These are phyloP conservation scores for Seira sanloemensis DNA, from an alignment of 2,888 invertebrate genomes.

Conservation along the genomic window DNA sequence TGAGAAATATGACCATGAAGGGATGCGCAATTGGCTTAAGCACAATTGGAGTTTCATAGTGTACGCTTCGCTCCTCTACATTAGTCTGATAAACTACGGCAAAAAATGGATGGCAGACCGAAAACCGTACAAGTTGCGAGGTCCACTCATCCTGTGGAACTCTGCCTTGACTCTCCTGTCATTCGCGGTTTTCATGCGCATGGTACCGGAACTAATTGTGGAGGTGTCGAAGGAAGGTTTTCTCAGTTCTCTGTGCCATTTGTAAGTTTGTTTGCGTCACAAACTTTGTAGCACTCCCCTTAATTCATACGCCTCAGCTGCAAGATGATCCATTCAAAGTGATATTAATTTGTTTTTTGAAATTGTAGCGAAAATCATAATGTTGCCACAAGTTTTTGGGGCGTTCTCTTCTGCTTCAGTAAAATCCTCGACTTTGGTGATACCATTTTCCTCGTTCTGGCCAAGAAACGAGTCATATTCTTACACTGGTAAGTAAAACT, in stretches of 20 bases:
- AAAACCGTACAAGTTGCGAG: constrained; percentile 91
- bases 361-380: constrained; percentile 47
- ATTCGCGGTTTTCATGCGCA: constrained; percentile 33
- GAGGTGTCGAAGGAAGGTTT: constrained; percentile 20
- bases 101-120: constrained; percentile 95
- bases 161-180: constrained; percentile 83
- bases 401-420: constrained; percentile 96
- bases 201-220: constrained; percentile 56
- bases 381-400: constrained; percentile 75
- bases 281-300: neutral
- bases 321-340: neutral
- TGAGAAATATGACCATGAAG: constrained; percentile 58
- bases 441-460: constrained; percentile 93
- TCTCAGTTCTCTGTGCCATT: neutral
- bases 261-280: neutral
- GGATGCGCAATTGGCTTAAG: constrained; percentile 50
- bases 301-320: too few relatives aligned
- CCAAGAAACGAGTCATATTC: constrained; percentile 95
- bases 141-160: constrained; percentile 94
- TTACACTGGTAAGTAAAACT: constrained; percentile 79
- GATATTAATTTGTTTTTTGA: neutral
- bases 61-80: constrained; percentile 39
- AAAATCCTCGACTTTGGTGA: constrained; percentile 97
- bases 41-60: constrained; percentile 44
- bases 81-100: constrained; percentile 77